Conservation (phyloP, 2,888 invertebrate species). For the Drosophila anomelani region DNA sequence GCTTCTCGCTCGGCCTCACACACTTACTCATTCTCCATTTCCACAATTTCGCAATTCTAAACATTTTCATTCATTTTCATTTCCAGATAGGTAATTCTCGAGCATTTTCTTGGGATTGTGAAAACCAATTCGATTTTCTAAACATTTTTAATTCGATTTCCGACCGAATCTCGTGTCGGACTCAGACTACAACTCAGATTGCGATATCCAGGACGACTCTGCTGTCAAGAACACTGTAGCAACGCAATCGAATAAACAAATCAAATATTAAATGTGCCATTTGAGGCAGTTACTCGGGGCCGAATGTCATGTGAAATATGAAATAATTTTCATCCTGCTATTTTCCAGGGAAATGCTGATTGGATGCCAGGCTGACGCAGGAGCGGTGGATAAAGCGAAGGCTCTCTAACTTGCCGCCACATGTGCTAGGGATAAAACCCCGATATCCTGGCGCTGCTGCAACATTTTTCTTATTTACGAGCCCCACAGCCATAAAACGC, state of each 20-base stretch:
- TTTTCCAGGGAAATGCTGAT: slow-evolving; percentile 30
- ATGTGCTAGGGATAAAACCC: slow-evolving; percentile 53
- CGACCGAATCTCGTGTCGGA: not conserved
- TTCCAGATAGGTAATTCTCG: slow-evolving; percentile 21
- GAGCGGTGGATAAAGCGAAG: not conserved
- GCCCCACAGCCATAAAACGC: slow-evolving; percentile 76
- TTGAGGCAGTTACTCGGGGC: slow-evolving; percentile 23
- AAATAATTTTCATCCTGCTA: slow-evolving; percentile 28
- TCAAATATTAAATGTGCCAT: slow-evolving; percentile 45
- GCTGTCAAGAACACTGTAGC: slow-evolving; percentile 25
- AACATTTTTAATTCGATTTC: slow-evolving; percentile 25
- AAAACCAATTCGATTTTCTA: slow-evolving; percentile 16
- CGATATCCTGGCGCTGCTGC: slow-evolving; percentile 63
- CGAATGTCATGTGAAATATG: slow-evolving; percentile 31
- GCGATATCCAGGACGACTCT: not conserved
- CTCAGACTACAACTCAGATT: not conserved
- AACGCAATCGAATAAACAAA: slow-evolving; percentile 45
- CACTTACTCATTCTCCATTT: not conserved
- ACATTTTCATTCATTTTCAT: slow-evolving; percentile 25
- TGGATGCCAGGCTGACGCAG: slow-evolving; percentile 9
- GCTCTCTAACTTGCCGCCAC: slow-evolving; percentile 35
- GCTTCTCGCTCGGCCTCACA: slow-evolving; percentile 19
- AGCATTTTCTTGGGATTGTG: slow-evolving; percentile 9
- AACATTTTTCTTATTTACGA: slow-evolving; percentile 79
- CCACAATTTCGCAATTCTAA: slow-evolving; percentile 24